Conservation (phyloP, 2,888 invertebrate genomes). For the Carpatolechia fugitivella region DNA sequence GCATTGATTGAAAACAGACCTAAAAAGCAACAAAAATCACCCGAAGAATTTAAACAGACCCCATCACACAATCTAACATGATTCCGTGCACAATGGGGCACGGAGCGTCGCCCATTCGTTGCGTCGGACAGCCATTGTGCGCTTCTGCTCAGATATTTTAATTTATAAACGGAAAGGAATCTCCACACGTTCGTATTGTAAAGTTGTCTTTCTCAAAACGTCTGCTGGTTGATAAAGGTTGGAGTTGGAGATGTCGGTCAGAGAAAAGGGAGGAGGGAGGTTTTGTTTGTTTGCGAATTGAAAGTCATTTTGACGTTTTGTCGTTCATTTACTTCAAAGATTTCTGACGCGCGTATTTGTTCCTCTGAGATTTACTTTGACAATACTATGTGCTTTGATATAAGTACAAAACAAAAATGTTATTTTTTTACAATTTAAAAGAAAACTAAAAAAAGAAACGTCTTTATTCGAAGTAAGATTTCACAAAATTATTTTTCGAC, state of each 20-base stretch:
- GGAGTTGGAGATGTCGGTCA: conserved; percentile 4
- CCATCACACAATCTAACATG: conserved; percentile 8
- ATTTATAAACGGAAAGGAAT: conserved; percentile 9
- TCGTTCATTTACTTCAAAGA: too few species aligned
- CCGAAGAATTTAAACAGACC: not conserved
- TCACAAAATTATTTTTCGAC: too few species aligned
- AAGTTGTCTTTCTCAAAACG: not conserved
- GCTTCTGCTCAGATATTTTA: conserved; percentile 4
- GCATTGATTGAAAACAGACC: too few species aligned
- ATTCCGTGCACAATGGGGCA: conserved; percentile 6
- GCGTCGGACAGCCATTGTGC: conserved; percentile 10
- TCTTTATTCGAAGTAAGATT: too few species aligned
- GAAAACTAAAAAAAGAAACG: too few species aligned
- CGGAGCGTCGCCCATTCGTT: not conserved
- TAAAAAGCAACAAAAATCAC: too few species aligned
- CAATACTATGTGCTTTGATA: too few species aligned
- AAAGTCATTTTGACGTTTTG: not conserved
- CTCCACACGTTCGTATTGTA: not conserved
- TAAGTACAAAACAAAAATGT: too few species aligned
- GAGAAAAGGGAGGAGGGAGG: not conserved
- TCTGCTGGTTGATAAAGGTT: conserved; percentile 7
- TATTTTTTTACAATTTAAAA: too few species aligned
- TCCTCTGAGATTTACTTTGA: too few species aligned
- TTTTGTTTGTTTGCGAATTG: not conserved
- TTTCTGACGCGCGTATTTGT: too few species aligned